These are phyloP conservation scores for Pseudochirops corinnae DNA, from an alignment of 2,797 vertebrate species.

Conservation along the genomic window DNA sequence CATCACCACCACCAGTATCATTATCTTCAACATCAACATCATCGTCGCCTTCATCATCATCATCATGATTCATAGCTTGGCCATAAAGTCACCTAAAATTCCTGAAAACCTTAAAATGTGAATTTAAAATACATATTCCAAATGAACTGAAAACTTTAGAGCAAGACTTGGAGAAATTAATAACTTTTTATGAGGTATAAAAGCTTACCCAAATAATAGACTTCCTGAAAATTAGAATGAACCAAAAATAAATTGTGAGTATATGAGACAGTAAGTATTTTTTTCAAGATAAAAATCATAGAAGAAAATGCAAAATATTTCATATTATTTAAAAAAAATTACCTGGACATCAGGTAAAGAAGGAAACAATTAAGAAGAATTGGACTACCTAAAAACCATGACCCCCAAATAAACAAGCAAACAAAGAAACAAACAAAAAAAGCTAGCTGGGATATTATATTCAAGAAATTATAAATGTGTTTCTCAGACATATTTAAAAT, in stretches of 20 bases:
- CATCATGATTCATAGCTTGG: neutral
- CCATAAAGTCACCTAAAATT: neutral
- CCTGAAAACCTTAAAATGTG: neutral
- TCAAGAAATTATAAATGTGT: neutral
- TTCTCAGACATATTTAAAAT: neutral
- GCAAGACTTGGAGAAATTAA: neutral
- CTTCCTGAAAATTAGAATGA: neutral
- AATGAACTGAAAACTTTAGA: neutral
- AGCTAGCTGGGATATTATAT: neutral
- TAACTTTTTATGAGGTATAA: neutral
- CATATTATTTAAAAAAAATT: neutral
- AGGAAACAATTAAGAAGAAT: neutral
- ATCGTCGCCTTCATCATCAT: neutral
- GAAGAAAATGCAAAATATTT: neutral
- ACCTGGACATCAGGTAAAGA: neutral
- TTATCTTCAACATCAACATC: neutral
- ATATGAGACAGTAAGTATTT: neutral
- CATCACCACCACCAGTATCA: neutral
- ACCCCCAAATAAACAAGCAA: neutral
- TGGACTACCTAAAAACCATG: neutral
- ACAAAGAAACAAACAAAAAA: neutral
- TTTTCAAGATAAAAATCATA: neutral
- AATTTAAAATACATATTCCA: neutral
- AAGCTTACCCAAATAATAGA: neutral
- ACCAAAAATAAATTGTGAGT: neutral